Evolutionary conservation across 2,113 vertebrate genomes (phyloP), one percentile per base, ranked within the genome.

Genomic region (Dasyornis broadbenti): DNA sequence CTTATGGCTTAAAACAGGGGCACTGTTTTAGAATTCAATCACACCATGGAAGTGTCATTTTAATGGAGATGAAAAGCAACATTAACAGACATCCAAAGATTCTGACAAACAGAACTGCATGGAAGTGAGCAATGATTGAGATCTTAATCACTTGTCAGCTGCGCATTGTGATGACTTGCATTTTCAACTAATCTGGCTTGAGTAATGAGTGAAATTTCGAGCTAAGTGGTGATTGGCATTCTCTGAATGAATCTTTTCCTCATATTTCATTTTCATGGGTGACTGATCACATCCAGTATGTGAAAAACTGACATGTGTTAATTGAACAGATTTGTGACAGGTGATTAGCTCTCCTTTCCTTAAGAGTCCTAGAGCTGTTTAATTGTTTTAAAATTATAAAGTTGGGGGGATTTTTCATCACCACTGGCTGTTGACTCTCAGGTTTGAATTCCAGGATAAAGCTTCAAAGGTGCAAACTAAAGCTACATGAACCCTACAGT

Each of bases 201-300:
- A 97, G 91, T 94, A 96, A 96, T 77, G 90, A 96, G 49, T 61
- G 69, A 96, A 97, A 97, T 95, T 96, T 79, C 39, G 73, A 92
- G 82, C 78, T 92, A 85, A 96, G 93, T 65, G 79, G 66, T 94
- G 90, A 95, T 76, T 96, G 92, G 90, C 92, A 95, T 94, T 95
- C 89, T 95, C 85, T 89, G 95, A 97, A 97, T 96, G 87, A 96
- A 90, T 96, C 72, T n/a, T 93, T 97, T 96, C 84, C 92, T 94
- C 87, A 94, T 82, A 95, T 90, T 96, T 97, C 81, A 95, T 92
- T 90, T 96, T 88, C 86, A 92, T 71, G 61, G 73, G 73, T 93
- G 86, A 94, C 86, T 96, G 89, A 96, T 95, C 84, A 89, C 69
- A 92, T 84, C 83, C 82, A 92, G 76, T 63, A 53, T 81, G 49